Base-by-base conservation (phyloP, 2,888 invertebrate species). In the Opisthograptis luteolata region DNA sequence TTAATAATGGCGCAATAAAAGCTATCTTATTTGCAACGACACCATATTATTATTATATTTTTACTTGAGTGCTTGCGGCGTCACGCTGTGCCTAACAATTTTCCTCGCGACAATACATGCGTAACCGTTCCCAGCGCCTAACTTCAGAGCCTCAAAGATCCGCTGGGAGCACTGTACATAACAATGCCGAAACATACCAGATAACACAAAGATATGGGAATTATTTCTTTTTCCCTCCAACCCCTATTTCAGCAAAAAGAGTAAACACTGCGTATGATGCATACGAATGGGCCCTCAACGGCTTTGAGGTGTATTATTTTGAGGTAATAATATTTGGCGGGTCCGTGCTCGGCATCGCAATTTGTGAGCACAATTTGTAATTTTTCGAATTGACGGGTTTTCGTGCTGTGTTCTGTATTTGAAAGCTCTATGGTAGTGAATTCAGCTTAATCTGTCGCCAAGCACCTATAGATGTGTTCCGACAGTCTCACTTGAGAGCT, bases 231-330 rank as follows among this genome's bases (percentile, higher is more conserved):
- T 45, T 31, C 46, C 8, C 37, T 27, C 36, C 34, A 17, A 17
- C 14, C 43, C 39, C 31, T 44, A 39, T 54, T 46, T 51, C 47
- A 47, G 31, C 55, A 45, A 42, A 54, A 60, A 62, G 58, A 44
- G 60, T 59, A 63, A 63, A 61, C 58, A 61, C 28, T 37, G 43
- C 54, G 58, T 32, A 50, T 30, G 45, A 17, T 53, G 63, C 59
- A 63, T 61, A 61, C 51, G 50, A 63, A 63, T 63, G 8, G 25
- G 36, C 19, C 25, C 41, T 52, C 55, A 51, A 45, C 39, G 47
- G 41, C 50, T 55, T 49, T 45, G 56, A 47, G 40, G 50, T 61
- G 44, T 51, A 44, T 51, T 51, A 51, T 51, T 44, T 58, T 55
- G 55, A 32, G 42, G 49, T 61, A 61, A 58, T 58, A 56, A 35